Conservation (phyloP, 35 echinoderm and acorn worm genomes). For the Strongylocentrotus purpuratus region DNA sequence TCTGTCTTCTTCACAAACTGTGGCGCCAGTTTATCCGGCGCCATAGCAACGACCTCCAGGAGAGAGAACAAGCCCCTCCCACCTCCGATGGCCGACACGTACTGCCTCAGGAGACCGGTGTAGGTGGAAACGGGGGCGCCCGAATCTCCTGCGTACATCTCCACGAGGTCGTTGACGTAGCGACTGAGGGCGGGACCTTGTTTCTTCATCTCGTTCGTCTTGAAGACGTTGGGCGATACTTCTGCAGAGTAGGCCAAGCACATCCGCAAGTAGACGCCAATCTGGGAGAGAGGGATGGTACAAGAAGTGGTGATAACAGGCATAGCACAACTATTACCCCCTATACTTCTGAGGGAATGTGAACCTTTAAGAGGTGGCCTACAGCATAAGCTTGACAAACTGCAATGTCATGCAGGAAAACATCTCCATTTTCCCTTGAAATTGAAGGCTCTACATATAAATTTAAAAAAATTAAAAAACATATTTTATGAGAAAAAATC, state of each 20-base stretch:
- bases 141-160: slow-evolving; percentile 51
- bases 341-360: neutral
- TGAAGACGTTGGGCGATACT: slow-evolving; percentile 52
- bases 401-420: too few species aligned
- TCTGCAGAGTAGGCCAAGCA: slow-evolving; percentile 75
- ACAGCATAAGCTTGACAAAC: neutral
- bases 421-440: too few species aligned
- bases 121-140: slow-evolving; percentile 55
- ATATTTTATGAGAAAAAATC: too few species aligned
- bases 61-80: slow-evolving; percentile 58
- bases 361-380: neutral
- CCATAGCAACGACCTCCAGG: slow-evolving; percentile 70
- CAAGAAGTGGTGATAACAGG: neutral
- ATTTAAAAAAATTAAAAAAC: too few species aligned
- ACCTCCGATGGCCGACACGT: slow-evolving; percentile 74
- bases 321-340: neutral
- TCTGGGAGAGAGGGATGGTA: slow-evolving; percentile 7
- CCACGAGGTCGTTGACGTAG: slow-evolving; percentile 62
- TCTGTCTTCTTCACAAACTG: slow-evolving; percentile 72
- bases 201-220: slow-evolving; percentile 58
- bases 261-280: slow-evolving; percentile 68
- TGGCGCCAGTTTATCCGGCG: slow-evolving; percentile 65
- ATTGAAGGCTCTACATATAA: too few species aligned
- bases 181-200: slow-evolving; percentile 67
- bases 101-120: slow-evolving; percentile 65